Evolutionary conservation across 2,888 invertebrate species (phyloP).

Genomic region (Drosophila mimetica): DNA sequence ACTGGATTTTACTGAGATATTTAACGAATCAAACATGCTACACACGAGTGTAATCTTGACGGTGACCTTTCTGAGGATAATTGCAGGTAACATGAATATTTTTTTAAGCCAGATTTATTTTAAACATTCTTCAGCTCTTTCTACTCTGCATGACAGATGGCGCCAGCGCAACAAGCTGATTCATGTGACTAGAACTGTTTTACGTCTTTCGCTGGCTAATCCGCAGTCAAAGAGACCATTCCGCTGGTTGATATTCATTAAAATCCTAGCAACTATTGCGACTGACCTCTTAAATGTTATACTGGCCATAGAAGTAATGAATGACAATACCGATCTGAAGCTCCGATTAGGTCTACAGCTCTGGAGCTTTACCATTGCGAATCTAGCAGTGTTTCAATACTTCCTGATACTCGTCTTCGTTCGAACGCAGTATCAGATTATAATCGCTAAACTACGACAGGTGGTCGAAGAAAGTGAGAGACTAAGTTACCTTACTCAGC

Average conservation of each 20-base stretch:
- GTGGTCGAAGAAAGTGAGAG: neutral
- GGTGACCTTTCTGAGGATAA: neutral
- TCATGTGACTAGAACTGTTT: neutral
- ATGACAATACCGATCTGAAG: accelerated
- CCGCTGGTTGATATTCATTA: no score
- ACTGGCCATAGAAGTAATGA: neutral
- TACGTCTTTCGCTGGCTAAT: neutral
- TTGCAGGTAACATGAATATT: neutral
- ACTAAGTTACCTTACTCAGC: neutral
- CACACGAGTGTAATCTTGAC: neutral
- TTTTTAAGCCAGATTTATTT: neutral
- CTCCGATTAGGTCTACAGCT: no score
- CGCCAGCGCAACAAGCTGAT: neutral
- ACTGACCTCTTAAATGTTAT: neutral
- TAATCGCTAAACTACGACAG: neutral
- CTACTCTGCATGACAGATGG: neutral
- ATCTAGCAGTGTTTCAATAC: neutral
- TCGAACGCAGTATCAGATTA: neutral
- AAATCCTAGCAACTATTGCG: no score
- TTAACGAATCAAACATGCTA: neutral
- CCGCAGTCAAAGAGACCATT: no score
- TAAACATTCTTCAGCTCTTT: neutral
- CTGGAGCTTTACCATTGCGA: neutral
- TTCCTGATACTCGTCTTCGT: neutral
- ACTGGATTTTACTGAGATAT: accelerated